A percentile compares a stretch with the other conserved stretches of the same genome.
These are phyloP conservation scores for Margaritifera margaritifera DNA, from an alignment of 2,888 invertebrate species.

Conservation along the genomic window DNA sequence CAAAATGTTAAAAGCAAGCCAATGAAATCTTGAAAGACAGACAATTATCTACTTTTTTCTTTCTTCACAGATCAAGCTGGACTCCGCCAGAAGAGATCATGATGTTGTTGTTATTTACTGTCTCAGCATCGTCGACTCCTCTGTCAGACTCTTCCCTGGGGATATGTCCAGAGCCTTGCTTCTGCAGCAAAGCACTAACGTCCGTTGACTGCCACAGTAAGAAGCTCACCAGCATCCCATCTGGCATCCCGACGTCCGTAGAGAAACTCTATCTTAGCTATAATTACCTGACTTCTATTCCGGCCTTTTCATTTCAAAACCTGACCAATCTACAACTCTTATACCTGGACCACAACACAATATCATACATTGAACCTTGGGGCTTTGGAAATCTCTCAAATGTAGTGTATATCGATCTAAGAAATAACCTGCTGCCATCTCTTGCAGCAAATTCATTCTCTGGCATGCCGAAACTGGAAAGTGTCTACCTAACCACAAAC, in stretches of 20 bases:
- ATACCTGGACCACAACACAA: conserved; percentile 34
- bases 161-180: conserved; percentile 22
- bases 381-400: conserved; percentile 34
- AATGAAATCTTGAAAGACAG: too few species aligned
- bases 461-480: conserved; percentile 23
- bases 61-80: too few species aligned
- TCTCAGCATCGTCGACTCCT: too few species aligned
- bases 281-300: conserved; percentile 35
- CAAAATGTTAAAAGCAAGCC: too few species aligned
- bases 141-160: too few species aligned
- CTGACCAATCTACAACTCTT: conserved; percentile 31
- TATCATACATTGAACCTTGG: conserved; percentile 29
- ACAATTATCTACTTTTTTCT: too few species aligned
- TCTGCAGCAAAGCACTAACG: conserved; percentile 45
- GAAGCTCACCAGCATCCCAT: conserved; percentile 32
- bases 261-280: conserved; percentile 45
- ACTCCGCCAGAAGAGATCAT: too few species aligned
- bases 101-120: too few species aligned
- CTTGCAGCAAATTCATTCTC: conserved; percentile 38
- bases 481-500: conserved; percentile 40
- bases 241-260: conserved; percentile 36
- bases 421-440: conserved; percentile 35
- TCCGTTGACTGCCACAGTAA: conserved; percentile 54
- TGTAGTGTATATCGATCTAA: conserved; percentile 34
- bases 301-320: conserved; percentile 13